These are phyloP conservation scores for Leuciscus waleckii DNA, from an alignment of 2,797 vertebrate genomes.

Conservation along the genomic window DNA sequence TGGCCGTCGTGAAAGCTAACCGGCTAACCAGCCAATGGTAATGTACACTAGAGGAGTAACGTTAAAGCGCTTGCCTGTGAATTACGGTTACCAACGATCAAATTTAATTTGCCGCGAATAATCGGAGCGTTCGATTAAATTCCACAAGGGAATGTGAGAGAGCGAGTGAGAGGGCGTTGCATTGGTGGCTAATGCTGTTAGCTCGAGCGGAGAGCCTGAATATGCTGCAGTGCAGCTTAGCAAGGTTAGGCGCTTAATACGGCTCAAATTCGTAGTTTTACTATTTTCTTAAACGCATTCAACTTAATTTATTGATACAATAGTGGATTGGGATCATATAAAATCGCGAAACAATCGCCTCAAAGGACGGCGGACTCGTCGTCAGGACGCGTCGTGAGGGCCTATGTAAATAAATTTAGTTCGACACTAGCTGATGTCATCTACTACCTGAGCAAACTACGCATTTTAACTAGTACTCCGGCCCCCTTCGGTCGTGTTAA, in stretches of 20 bases:
- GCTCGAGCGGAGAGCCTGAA: constrained; percentile 26
- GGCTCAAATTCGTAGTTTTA: neutral
- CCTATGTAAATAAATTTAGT: constrained; percentile 29
- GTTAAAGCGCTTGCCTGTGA: neutral
- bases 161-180: constrained; percentile 72
- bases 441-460: neutral
- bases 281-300: neutral
- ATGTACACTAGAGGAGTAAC: neutral
- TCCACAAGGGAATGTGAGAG: constrained; percentile 74
- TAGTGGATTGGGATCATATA: neutral
- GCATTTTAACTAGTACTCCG: neutral
- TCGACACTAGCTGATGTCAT: constrained; percentile 5
- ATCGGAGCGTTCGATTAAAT: constrained; percentile 58
- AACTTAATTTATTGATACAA: neutral
- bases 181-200: constrained; percentile 48
- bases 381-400: constrained; percentile 37
- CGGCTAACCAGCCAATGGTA: constrained; percentile 23
- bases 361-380: neutral
- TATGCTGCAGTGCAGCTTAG: constrained; percentile 58
- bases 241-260: neutral
- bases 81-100: neutral
- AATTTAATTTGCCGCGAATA: neutral
- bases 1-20: constrained; percentile 55
- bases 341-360: neutral
- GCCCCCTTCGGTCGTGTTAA: too few relatives aligned